Evolutionary conservation across 2,113 vertebrate species (phyloP).

Genomic region (Azemiops feae): DNA sequence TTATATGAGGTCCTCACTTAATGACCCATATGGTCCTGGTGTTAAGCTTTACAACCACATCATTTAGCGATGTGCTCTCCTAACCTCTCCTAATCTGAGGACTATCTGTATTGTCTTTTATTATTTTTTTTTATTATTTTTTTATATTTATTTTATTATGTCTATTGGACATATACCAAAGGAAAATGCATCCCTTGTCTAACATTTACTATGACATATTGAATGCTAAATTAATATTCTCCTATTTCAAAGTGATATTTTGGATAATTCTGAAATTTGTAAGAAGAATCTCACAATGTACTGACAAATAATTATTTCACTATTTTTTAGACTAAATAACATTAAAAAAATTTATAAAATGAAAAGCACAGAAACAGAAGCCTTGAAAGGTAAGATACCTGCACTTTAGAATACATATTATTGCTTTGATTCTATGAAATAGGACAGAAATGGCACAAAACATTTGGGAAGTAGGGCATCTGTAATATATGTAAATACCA

Average conservation of each 20-base stretch:
- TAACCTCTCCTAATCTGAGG: not conserved
- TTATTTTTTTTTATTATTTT: not conserved
- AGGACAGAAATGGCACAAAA: not conserved
- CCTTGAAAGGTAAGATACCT: slow-evolving; percentile 76
- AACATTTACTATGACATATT: too few relatives aligned
- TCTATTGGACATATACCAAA: not conserved
- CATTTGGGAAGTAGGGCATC: not conserved
- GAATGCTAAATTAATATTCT: not conserved
- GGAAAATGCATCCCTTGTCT: not conserved
- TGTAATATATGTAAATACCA: not conserved
- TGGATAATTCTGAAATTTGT: not conserved
- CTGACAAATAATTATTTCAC: slow-evolving; percentile 17
- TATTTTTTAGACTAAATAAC: slow-evolving; percentile 76
- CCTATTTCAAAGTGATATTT: not conserved
- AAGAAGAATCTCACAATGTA: not conserved
- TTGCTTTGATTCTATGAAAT: not conserved
- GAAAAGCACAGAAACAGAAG: slow-evolving; percentile 74
- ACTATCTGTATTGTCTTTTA: not conserved
- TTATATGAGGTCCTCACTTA: not conserved
- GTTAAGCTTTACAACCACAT: not conserved
- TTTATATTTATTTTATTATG: not conserved
- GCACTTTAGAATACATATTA: not conserved
- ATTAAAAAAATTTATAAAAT: slow-evolving; percentile 81
- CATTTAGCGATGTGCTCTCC: not conserved
- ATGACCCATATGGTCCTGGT: not conserved